A percentile compares a stretch with the other conserved stretches of the same genome.
Evolutionary conservation across 2,888 invertebrate species (phyloP).

Genomic region (Coremacera marginata): DNA sequence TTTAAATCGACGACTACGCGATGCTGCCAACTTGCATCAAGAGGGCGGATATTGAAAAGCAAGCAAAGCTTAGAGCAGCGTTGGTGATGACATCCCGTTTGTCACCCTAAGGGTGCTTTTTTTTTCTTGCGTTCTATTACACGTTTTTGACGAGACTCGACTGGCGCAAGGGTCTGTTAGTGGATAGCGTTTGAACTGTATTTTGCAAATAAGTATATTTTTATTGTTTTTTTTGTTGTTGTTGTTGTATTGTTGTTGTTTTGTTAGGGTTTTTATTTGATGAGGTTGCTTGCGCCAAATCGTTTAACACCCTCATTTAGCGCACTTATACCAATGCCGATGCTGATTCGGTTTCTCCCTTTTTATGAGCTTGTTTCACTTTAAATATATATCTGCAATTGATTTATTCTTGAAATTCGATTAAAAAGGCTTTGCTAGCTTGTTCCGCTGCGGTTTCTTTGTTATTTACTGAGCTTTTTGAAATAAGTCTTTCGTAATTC

Average conservation of each 20-base stretch:
- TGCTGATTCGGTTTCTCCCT: constrained; percentile 17
- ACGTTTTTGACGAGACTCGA: constrained; percentile 9
- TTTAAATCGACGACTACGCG: constrained; percentile 23
- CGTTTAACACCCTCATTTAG: constrained; percentile 55
- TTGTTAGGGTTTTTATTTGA: constrained; percentile 20
- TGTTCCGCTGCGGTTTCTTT: constrained; percentile 29
- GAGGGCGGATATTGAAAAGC: constrained; percentile 7
- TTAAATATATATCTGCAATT: constrained; percentile 50
- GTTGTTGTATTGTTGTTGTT: constrained; percentile 27
- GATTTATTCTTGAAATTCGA: constrained; percentile 55
- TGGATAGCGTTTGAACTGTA: neutral
- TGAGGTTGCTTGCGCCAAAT: constrained; percentile 47
- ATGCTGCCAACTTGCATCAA: neutral
- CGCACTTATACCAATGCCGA: too few species aligned
- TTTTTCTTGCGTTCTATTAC: neutral
- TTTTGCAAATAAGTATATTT: constrained; percentile 20
- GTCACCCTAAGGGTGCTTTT: constrained; percentile 32
- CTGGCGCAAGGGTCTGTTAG: neutral
- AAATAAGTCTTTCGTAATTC: constrained; percentile 9
- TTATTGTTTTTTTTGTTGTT: constrained; percentile 3
- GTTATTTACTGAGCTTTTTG: neutral
- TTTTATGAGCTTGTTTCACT: constrained; percentile 39
- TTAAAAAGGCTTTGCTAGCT: constrained; percentile 47
- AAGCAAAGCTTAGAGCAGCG: neutral
- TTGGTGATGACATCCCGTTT: constrained; percentile 38